These are phyloP conservation scores for Saiga tatarica DNA, from an alignment of 2,113 vertebrate species.

Conservation along the genomic window DNA sequence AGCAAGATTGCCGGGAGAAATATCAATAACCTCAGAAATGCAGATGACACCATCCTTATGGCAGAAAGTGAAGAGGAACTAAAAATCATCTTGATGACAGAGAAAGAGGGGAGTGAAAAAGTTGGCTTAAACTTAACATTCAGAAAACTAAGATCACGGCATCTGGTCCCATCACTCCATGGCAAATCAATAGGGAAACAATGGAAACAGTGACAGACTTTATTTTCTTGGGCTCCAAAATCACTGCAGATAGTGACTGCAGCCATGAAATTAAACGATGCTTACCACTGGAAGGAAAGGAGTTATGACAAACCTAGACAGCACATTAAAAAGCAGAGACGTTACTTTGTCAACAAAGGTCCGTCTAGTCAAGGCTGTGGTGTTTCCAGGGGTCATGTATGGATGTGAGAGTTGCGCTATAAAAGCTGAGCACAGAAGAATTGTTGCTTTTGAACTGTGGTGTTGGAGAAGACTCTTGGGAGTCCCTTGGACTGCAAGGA, in stretches of 20 bases:
- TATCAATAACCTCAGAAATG: not conserved
- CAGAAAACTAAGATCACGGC: not conserved
- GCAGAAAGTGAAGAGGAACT: not conserved
- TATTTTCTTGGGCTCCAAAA: not conserved
- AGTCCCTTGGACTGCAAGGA: not conserved
- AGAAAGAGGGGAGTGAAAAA: not conserved
- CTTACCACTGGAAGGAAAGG: not conserved
- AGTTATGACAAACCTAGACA: not conserved
- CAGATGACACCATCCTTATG: not conserved
- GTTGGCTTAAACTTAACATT: not conserved
- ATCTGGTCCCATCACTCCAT: not conserved
- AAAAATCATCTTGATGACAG: not conserved
- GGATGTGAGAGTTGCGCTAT: not conserved
- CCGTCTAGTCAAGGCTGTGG: not conserved
- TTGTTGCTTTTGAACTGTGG: not conserved
- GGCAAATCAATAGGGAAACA: not conserved
- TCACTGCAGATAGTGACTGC: not conserved
- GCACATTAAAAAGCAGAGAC: not conserved
- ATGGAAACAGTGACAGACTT: not conserved
- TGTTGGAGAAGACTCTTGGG: not conserved
- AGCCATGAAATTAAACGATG: not conserved
- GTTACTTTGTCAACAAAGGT: not conserved
- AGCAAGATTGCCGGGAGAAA: not conserved
- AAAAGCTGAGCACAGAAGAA: fast-evolving
- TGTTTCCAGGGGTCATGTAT: not conserved